These are phyloP conservation scores for Hypsopygia costalis DNA, from an alignment of 2,888 invertebrate species.

Conservation along the genomic window DNA sequence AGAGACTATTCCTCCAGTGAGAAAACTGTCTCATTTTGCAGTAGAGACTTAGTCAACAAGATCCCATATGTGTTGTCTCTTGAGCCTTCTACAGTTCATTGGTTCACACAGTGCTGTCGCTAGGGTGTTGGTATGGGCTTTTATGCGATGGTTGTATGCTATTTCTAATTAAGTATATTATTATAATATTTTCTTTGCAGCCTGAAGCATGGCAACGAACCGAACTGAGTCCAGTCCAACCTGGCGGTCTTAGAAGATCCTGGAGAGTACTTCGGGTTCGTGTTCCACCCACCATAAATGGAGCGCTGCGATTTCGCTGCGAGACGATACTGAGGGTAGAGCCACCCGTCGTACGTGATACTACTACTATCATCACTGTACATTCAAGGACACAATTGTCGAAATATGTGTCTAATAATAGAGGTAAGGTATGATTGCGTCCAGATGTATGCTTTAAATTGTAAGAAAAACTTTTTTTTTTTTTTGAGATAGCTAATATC, in stretches of 20 bases:
- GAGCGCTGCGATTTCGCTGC: conserved; percentile 60
- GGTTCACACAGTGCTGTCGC: too few relatives aligned
- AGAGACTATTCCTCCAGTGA: too few relatives aligned
- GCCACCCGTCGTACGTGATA: conserved; percentile 59
- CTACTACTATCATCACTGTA: conserved; percentile 54
- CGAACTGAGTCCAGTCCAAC: conserved; percentile 47
- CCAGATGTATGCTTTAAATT: too few relatives aligned
- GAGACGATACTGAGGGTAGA: conserved; percentile 59
- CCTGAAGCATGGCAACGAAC: conserved; percentile 67
- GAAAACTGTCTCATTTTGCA: too few relatives aligned
- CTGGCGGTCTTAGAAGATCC: conserved; percentile 61
- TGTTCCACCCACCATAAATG: conserved; percentile 58
- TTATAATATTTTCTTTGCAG: conserved; percentile 29
- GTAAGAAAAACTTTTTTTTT: too few relatives aligned
- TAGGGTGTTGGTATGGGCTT: too few relatives aligned
- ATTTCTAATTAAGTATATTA: too few relatives aligned
- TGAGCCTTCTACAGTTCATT: too few relatives aligned
- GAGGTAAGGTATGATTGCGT: conserved; percentile 33
- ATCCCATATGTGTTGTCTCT: too few relatives aligned
- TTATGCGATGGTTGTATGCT: too few relatives aligned
- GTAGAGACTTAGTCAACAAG: too few relatives aligned
- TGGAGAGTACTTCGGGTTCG: conserved; percentile 59
- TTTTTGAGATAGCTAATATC: too few relatives aligned
- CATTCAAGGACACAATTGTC: conserved; percentile 65
- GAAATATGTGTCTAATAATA: conserved; percentile 66